These are phyloP conservation scores for Nephrotoma guestfalica DNA, from an alignment of 2,888 invertebrate species.

Conservation along the genomic window DNA sequence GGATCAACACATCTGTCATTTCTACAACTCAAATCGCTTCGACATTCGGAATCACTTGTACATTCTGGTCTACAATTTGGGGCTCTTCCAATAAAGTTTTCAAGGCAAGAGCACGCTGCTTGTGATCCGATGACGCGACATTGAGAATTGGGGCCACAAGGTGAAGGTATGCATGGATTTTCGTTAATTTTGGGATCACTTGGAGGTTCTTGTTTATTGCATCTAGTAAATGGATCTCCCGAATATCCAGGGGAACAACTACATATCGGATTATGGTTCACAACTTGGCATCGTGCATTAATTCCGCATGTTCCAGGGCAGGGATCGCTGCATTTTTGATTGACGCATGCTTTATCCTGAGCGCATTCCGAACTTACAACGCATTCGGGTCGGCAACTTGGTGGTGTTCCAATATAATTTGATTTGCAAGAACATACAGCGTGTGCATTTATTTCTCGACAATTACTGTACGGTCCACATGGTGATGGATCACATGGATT, in stretches of 20 bases:
- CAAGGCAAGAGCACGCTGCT: constrained; percentile 71
- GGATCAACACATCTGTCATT: constrained; percentile 73
- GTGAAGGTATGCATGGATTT: constrained; percentile 66
- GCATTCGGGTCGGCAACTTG: constrained; percentile 49
- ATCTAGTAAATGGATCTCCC: constrained; percentile 48
- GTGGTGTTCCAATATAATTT: constrained; percentile 49
- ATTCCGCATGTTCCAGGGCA: constrained; percentile 50
- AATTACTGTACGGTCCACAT: constrained; percentile 51
- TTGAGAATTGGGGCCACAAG: constrained; percentile 71
- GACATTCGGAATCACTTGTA: constrained; percentile 64
- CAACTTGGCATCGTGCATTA: constrained; percentile 48
- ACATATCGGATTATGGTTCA: constrained; percentile 54
- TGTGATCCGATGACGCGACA: constrained; percentile 66
- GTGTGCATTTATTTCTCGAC: constrained; percentile 44
- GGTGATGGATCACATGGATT: constrained; percentile 46
- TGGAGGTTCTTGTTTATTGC: constrained; percentile 27
- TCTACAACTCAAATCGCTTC: constrained; percentile 64
- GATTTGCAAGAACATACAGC: constrained; percentile 46
- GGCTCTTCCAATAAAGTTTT: constrained; percentile 68
- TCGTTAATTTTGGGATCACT: constrained; percentile 27
- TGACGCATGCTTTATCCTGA: constrained; percentile 44
- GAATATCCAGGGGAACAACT: constrained; percentile 45
- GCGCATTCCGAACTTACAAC: constrained; percentile 50
- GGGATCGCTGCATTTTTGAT: constrained; percentile 49
- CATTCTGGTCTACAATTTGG: constrained; percentile 80